Conservation (phyloP, 2,797 vertebrate genomes). For the Schizothorax lantsangensis region DNA sequence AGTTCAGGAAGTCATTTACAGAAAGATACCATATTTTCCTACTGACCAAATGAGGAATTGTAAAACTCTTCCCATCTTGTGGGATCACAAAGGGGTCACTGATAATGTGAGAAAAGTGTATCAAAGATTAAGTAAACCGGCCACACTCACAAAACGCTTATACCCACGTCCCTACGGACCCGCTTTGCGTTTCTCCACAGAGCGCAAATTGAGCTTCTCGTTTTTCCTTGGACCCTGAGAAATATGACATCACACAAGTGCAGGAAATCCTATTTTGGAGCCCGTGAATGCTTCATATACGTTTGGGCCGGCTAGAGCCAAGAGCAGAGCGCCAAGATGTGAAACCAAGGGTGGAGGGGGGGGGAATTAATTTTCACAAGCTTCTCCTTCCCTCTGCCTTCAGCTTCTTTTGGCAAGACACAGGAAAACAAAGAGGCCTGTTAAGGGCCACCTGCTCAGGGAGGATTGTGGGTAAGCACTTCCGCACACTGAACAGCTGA, state of each 20-base stretch:
- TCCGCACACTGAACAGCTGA: conserved; percentile 74
- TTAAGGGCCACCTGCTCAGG: conserved; percentile 72
- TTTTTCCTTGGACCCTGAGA: conserved; percentile 25
- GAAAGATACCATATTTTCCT: conserved; percentile 42
- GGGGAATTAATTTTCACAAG: conserved; percentile 25
- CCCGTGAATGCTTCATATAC: conserved; percentile 19
- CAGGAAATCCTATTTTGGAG: conserved; percentile 47
- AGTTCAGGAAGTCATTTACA: conserved; percentile 41
- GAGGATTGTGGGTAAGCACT: conserved; percentile 71
- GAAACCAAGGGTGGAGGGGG: not conserved
- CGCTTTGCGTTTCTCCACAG: conserved; percentile 21
- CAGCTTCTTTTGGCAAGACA: conserved; percentile 66
- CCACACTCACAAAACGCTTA: conserved; percentile 38
- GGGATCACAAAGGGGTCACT: conserved; percentile 15
- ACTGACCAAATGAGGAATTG: conserved; percentile 1
- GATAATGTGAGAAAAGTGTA: conserved; percentile 44
- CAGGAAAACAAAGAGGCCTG: conserved; percentile 67
- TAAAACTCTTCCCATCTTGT: conserved; percentile 4
- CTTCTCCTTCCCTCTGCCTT: conserved; percentile 9
- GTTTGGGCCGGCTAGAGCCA: not conserved
- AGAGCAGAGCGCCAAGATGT: conserved; percentile 29
- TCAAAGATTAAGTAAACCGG: conserved; percentile 38
- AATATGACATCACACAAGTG: conserved; percentile 13
- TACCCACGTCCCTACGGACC: conserved; percentile 18
- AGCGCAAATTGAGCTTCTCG: conserved; percentile 34